Evolutionary conservation across 2,113 vertebrate species (phyloP), one percentile per base, ranked within the genome.

Genomic region (Pelusios castaneus): DNA sequence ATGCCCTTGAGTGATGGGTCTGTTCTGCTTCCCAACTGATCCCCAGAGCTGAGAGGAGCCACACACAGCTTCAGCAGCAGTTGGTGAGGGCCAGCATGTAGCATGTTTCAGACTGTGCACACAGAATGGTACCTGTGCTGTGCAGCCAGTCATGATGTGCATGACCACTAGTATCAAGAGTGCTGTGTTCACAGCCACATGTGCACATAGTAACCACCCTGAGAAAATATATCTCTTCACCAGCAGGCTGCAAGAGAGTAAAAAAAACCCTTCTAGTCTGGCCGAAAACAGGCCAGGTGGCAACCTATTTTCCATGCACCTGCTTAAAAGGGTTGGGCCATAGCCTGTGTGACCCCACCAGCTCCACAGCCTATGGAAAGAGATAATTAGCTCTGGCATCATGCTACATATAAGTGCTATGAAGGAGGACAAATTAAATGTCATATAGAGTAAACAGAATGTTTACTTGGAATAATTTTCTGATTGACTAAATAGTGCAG

Each of bases 391-490:
- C 83, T 89, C 88, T 43, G 87, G 56, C 83, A 95, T 92, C 60
- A 79, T 87, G 93, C 87, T 90, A 83, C 25, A 16, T 79, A 29
- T 85, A 87, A 95, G 51, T 88, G 77, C 55, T 56, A 2, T 93
- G 49, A 80, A 95, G 91, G 27, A 58, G 54, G 97, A 94, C 56
- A 29, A 60, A 97, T 97, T 98, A 96, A 97, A 94, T 93, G 87
- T 75, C 76, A 49, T 70, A 75, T 83, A 93, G 43, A 87, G 56
- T 91, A 92, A 96, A 63, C 58, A 84, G 84, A 95, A 89, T 97
- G 79, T 96, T 98, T 97, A 97, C 93, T 94, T 93, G 89, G 85
- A 96, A 94, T 97, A 96, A 43, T 96, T 96, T 97, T 92, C 89
- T 4, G 1, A 95, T 93, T 94, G 97, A 90, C 76, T 93, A 89